Conservation (phyloP, 2,797 vertebrate genomes). For the Setipinna tenuifilis region DNA sequence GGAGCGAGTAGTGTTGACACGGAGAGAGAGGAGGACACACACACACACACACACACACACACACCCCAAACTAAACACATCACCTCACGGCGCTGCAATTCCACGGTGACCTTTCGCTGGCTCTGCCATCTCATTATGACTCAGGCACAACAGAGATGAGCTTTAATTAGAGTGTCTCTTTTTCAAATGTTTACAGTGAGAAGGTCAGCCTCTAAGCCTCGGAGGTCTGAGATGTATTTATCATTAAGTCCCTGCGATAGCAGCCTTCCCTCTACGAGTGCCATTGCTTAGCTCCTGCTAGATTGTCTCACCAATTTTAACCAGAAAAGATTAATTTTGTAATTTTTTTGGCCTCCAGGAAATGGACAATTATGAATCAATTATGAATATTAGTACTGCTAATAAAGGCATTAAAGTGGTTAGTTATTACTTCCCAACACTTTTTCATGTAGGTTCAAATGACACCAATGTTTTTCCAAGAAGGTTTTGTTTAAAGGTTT, state of each 20-base stretch:
- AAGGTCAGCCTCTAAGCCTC: slow-evolving; percentile 23
- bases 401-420: slow-evolving; percentile 7
- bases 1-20: neutral
- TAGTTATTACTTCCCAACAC: neutral
- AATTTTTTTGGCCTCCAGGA: neutral
- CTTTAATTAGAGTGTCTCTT: slow-evolving; percentile 27
- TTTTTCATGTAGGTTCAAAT: neutral
- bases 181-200: slow-evolving; percentile 30
- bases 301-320: neutral
- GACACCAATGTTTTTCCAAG: neutral
- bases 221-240: neutral
- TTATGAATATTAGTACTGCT: neutral
- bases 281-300: neutral
- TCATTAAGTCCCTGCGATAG: neutral
- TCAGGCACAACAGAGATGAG: slow-evolving; percentile 25
- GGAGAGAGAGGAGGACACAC: neutral
- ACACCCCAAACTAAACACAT: neutral
- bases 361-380: neutral
- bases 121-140: slow-evolving; percentile 31
- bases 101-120: slow-evolving; percentile 20
- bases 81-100: neutral
- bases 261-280: neutral
- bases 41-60: neutral
- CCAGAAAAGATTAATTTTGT: neutral
- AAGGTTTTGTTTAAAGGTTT: no score